Conservation (phyloP, 30 jellyfish, hydroid and myxozoan species). For the Euphysa ruthae region DNA sequence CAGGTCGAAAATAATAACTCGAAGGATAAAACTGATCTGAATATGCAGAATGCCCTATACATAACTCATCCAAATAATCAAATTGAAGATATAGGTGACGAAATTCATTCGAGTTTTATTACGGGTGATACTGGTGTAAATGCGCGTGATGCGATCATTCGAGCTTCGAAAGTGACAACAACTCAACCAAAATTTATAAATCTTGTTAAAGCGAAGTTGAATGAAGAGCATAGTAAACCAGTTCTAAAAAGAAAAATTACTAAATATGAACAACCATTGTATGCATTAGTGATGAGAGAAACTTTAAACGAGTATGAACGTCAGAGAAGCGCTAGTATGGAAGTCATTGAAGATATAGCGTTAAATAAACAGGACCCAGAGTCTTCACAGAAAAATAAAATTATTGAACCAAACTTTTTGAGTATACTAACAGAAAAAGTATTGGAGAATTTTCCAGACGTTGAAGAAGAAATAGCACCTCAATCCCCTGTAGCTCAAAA, state of each 20-base stretch:
- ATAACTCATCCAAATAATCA: too few species aligned
- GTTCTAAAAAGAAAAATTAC: constrained; percentile 24
- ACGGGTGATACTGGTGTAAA: too few species aligned
- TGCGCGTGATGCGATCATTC: too few species aligned
- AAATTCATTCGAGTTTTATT: too few species aligned
- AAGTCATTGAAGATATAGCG: neutral
- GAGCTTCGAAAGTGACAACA: too few species aligned
- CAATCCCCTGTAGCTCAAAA: neutral
- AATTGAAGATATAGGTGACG: too few species aligned
- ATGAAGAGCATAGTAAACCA: constrained; percentile 11
- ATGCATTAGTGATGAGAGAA: constrained; percentile 25
- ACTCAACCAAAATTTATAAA: neutral
- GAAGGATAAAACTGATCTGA: too few species aligned
- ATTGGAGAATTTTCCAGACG: constrained; percentile 6
- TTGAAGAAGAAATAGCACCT: neutral
- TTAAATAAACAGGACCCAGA: neutral
- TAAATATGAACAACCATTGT: constrained; percentile 26
- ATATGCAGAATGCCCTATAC: too few species aligned
- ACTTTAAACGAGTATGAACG: constrained; percentile 20
- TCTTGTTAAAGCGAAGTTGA: constrained; percentile 22
- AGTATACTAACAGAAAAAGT: constrained; percentile 1
- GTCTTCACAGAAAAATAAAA: neutral
- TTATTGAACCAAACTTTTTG: neutral
- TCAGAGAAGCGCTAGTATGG: neutral
- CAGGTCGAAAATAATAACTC: too few species aligned